Evolutionary conservation across 1,140 invertebrate species (phyloP).

Genomic region (Drosophila varians): DNA sequence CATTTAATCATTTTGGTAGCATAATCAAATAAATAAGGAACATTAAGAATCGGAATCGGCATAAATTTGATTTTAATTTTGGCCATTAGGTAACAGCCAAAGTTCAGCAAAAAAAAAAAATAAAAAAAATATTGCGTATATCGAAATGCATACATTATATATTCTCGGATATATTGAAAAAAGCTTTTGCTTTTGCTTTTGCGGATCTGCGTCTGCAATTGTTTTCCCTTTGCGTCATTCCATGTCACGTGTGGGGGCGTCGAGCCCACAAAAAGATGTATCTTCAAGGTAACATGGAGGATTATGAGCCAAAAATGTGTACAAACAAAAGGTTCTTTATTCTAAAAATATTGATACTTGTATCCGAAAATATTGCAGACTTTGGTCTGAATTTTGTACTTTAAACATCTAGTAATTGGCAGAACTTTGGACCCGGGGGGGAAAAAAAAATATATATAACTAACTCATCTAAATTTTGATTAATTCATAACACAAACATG

Average conservation of each 20-base stretch:
- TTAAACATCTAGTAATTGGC: not conserved
- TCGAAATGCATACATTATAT: not conserved
- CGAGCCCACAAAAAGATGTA: slow-evolving; percentile 15
- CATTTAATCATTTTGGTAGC: slow-evolving; percentile 34
- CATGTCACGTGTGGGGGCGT: slow-evolving; percentile 55
- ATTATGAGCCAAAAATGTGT: slow-evolving; percentile 46
- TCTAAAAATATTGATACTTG: slow-evolving; percentile 39
- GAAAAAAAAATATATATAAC: too few species aligned
- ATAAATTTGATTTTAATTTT: slow-evolving; percentile 1
- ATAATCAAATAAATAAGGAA: slow-evolving; percentile 12
- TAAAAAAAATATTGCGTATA: slow-evolving; percentile 18
- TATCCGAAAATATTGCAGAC: slow-evolving; percentile 1
- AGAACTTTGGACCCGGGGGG: slow-evolving; percentile 4
- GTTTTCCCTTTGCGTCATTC: slow-evolving; percentile 50
- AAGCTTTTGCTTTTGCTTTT: slow-evolving; percentile 30
- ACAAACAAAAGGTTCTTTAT: slow-evolving; percentile 40
- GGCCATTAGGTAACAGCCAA: slow-evolving; percentile 30
- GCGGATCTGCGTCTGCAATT: slow-evolving; percentile 33
- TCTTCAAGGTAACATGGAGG: slow-evolving; percentile 49
- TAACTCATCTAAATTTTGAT: slow-evolving; percentile 1
- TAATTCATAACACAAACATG: not conserved
- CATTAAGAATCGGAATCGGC: slow-evolving; percentile 10
- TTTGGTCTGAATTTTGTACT: slow-evolving; percentile 23
- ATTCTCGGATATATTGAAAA: slow-evolving; percentile 17
- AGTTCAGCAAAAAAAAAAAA: slow-evolving; percentile 34